Evolutionary conservation across 2,797 vertebrate genomes (phyloP), one percentile per base, ranked within the genome.

Genomic region (Hoplostethus mediterraneus): DNA sequence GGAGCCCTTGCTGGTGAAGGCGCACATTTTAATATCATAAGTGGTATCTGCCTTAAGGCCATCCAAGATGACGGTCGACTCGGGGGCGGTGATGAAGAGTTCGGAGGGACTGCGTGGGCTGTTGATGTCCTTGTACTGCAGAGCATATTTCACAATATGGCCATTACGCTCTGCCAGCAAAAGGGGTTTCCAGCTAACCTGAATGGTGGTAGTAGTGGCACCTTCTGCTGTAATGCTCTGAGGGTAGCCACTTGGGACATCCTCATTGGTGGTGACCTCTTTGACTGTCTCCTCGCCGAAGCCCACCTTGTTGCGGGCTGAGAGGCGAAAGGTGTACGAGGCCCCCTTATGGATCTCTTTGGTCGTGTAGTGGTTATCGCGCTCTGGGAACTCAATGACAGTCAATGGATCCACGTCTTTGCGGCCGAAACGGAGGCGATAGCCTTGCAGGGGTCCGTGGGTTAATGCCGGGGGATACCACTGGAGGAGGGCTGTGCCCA

Each of bases 1-100:
- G 77, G 97, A 95, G 92, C 98, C 98, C 95, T 98, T 98, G 97
- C 95, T 98, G 95, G 97, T 98, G 93, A 98, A 97, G 95, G 98
- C 98, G 95, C 98, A 97, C 96, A 99, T 97, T 99, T 99, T 99
- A 95, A 99, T 98, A 97, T 99, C 98, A 56, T 99, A 99, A 90
- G 98, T 99, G 83, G 98, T 99, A 95, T 99, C 98, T 87, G 98
- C 94, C 93, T 97, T 98, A 93, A 99, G 96, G 92, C 97, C 96
- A 89, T 96, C 96, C 90, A 99, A 94, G 90, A 92, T 95, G 92
- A 97, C 90, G 55, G 95, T 94, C 74, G 96, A 98, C 89, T 98
- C 97, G 17, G 97, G 96, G 77, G 97, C 96, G 63, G 95, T 94
- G 93, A 99, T 96, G 88, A 97, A 95, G 75, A 99, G 95, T 93